Evolutionary conservation across 2,888 invertebrate genomes (phyloP).

Genomic region (Scrobipalpa atriplicella): DNA sequence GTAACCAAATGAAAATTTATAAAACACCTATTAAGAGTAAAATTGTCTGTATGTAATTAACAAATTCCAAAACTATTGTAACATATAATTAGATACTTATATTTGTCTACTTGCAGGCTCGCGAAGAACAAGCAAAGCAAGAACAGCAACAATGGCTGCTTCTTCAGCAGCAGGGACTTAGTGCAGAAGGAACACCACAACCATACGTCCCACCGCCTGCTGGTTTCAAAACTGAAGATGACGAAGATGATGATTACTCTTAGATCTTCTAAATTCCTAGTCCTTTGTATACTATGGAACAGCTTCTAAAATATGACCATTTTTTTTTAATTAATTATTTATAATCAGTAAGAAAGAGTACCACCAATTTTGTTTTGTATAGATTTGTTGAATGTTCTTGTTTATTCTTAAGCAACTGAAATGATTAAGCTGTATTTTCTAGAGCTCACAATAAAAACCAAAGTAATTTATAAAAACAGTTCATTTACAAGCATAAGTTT

Average conservation of each 20-base stretch:
- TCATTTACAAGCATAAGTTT: neutral
- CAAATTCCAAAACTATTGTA: too few species aligned
- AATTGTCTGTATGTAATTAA: too few species aligned
- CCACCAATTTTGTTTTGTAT: conserved; percentile 8
- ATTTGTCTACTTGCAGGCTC: conserved; percentile 76
- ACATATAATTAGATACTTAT: too few species aligned
- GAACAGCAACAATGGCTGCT: conserved; percentile 97
- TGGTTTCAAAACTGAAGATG: conserved; percentile 65
- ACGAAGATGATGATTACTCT: conserved; percentile 80
- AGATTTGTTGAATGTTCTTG: neutral
- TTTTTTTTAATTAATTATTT: too few species aligned
- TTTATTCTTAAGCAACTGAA: neutral
- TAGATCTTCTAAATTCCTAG: conserved; percentile 40
- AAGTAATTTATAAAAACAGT: neutral
- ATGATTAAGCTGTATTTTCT: neutral
- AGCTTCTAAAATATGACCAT: too few species aligned
- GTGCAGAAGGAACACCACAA: conserved; percentile 63
- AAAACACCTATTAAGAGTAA: too few species aligned
- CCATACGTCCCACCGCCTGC: conserved; percentile 70
- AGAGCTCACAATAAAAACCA: conserved; percentile 8
- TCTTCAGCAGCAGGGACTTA: conserved; percentile 84
- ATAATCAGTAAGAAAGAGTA: neutral
- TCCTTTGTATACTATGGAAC: neutral
- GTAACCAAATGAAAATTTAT: too few species aligned
- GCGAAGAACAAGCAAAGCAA: conserved; percentile 95